Base-by-base conservation (phyloP, 2,797 vertebrate genomes). In the Sebastiscus albofasciatus region DNA sequence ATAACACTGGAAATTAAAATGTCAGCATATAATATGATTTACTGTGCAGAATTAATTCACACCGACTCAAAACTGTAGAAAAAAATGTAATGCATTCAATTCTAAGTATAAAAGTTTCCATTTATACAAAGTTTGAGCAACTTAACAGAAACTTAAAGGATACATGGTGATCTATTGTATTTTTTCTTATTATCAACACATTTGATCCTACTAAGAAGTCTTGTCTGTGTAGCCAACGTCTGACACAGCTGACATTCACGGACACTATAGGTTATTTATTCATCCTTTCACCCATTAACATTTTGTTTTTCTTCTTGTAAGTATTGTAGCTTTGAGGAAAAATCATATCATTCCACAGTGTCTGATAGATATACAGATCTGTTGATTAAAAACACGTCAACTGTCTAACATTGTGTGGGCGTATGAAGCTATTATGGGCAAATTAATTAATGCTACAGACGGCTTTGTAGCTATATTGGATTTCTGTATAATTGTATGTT, bases 1-100 rank as follows among this genome's bases (percentile, higher is more conserved):
- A 62, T 49, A 79, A 78, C 52, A 75, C 11, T 7, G 31, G 20
- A 70, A 80, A 81, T 76, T n/a, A 61, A 81, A 79, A 77, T 49
- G 22, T 16, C 42, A 55, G 11, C 31, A n/a, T 36, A 6, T 2
- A 14, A 20, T 18, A 3, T 60, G 56, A 78, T 29, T 61, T 27
- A 75, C 58, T 54, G 9, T 49, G 49, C 64, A 34, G 42, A 26
- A 1, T 5, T 14, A 49, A 61, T 77, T 55, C 58, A 61, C 5
- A 61, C 6, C 12, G 31, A 55, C 4, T 60, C 3, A 59, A 69
- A 83, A 6, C 9, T 26, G n/a, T 1, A 54, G 7, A 16, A 18
- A n/a, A 24, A 64, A 16, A 55, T 7, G 1, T 2, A 67, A 62
- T 49, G 26, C 10, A 39, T 67, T 46, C 7, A n/a, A 86, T 18